A percentile compares a stretch with the other conserved stretches of the same genome.
Conservation (phyloP, 2,888 invertebrate species). For the Acanthacorydalis orientalis region DNA sequence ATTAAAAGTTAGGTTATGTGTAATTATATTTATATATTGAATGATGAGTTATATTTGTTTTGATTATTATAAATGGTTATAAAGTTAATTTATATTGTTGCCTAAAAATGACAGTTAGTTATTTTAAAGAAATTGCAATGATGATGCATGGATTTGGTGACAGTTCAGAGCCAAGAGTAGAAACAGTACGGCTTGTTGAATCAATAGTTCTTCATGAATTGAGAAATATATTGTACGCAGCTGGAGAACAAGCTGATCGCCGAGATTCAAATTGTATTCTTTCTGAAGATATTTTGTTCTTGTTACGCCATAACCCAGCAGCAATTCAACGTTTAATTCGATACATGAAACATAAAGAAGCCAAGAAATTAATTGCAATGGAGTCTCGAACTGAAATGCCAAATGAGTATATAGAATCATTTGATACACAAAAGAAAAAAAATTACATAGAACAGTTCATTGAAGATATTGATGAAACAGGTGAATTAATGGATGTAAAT, state of each 20-base stretch:
- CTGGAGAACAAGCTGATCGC: slow-evolving; percentile 45
- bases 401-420: slow-evolving; percentile 22
- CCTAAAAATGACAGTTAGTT: slow-evolving; percentile 12
- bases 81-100: too few species aligned
- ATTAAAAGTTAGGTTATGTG: too few species aligned
- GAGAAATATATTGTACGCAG: slow-evolving; percentile 57
- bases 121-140: slow-evolving; percentile 55
- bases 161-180: slow-evolving; percentile 60
- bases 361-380: slow-evolving; percentile 25
- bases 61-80: too few species aligned
- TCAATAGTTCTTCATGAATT: slow-evolving; percentile 70
- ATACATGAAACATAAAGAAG: slow-evolving; percentile 45
- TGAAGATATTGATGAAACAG: slow-evolving; percentile 35
- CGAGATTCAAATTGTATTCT: slow-evolving; percentile 28
- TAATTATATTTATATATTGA: too few species aligned
- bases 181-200: slow-evolving; percentile 72
- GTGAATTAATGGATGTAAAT: slow-evolving; percentile 32
- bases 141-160: slow-evolving; percentile 95
- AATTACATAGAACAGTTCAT: slow-evolving; percentile 29
- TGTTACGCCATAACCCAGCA: slow-evolving; percentile 65
- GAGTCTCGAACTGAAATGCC: slow-evolving; percentile 20
- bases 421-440: slow-evolving; percentile 19
- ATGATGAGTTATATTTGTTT: too few species aligned
- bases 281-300: slow-evolving; percentile 61
- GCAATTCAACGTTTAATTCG: slow-evolving; percentile 60